phyloP scores from a whole-genome alignment of 2,797 vertebrate genomes.

The Anabas testudineus region DNA sequence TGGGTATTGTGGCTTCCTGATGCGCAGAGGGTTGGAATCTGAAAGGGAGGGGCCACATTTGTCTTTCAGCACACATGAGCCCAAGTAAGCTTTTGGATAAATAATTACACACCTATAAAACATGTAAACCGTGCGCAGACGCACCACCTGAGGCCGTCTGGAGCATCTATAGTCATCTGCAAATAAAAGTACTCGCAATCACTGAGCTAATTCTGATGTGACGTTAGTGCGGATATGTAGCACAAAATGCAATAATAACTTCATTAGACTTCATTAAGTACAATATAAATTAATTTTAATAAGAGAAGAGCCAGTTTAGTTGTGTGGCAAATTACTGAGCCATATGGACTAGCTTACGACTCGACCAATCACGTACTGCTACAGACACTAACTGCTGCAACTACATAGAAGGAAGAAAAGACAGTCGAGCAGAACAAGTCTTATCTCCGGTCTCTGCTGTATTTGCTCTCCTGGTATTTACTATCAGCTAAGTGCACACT shows the following conservation, averaged over 20 bases:
- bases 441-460: constrained; percentile 65
- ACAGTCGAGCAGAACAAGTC: constrained; percentile 49
- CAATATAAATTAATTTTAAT: constrained; percentile 28
- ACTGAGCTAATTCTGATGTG: constrained; percentile 37
- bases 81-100: constrained; percentile 66
- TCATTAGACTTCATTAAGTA: constrained; percentile 34
- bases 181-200: constrained; percentile 41
- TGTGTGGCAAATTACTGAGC: constrained; percentile 12
- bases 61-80: constrained; percentile 59
- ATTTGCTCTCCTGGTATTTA: constrained; percentile 70
- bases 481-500: constrained; percentile 64
- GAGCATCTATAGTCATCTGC: constrained; percentile 33
- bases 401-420: constrained; percentile 43
- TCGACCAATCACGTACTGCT: constrained; percentile 39
- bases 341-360: constrained; percentile 23
- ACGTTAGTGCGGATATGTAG: constrained; percentile 43
- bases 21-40: constrained; percentile 57
- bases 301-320: constrained; percentile 23
- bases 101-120: constrained; percentile 74
- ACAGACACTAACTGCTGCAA: constrained; percentile 44
- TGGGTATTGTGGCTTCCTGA: constrained; percentile 70
- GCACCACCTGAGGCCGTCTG: constrained; percentile 57
- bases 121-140: constrained; percentile 58
- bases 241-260: constrained; percentile 47
- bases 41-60: constrained; percentile 72